Percentiles rank a stretch among this genome's conserved stretches.
phyloP scores from a whole-genome alignment of 2,888 invertebrate species.

The Stomorhina lunata region DNA sequence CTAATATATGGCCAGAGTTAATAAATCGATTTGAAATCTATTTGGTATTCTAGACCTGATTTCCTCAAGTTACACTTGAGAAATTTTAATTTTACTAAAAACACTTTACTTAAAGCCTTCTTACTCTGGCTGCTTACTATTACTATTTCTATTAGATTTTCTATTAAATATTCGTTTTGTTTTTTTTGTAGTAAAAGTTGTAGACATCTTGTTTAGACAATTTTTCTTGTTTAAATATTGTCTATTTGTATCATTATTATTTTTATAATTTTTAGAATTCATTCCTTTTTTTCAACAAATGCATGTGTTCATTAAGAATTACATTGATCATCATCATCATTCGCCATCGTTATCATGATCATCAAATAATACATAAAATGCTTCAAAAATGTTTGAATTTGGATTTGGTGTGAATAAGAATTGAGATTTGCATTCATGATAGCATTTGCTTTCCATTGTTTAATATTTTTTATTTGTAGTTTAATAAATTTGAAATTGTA shows the following conservation, averaged over 20 bases:
- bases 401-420: constrained; percentile 63
- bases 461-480: constrained; percentile 26
- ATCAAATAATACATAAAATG: not conserved
- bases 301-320: constrained; percentile 22
- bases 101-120: not conserved
- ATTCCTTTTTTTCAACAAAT: constrained; percentile 39
- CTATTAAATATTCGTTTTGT: constrained; percentile 12
- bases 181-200: too few species aligned
- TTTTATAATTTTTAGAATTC: constrained; percentile 19
- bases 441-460: constrained; percentile 18
- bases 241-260: constrained; percentile 26
- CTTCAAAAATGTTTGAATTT: constrained; percentile 50
- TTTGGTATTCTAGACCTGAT: constrained; percentile 61
- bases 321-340: not conserved
- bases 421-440: constrained; percentile 64
- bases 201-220: constrained; percentile 58
- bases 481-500: constrained; percentile 20
- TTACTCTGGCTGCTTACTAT: not conserved
- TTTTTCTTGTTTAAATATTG: constrained; percentile 31
- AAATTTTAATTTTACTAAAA: constrained; percentile 49
- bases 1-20: constrained; percentile 38
- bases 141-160: constrained; percentile 29
- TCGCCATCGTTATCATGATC: not conserved
- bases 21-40: constrained; percentile 40
- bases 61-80: constrained; percentile 43